phyloP scores from a whole-genome alignment of 2,113 vertebrate genomes.

The Chloropsis hardwickii region DNA sequence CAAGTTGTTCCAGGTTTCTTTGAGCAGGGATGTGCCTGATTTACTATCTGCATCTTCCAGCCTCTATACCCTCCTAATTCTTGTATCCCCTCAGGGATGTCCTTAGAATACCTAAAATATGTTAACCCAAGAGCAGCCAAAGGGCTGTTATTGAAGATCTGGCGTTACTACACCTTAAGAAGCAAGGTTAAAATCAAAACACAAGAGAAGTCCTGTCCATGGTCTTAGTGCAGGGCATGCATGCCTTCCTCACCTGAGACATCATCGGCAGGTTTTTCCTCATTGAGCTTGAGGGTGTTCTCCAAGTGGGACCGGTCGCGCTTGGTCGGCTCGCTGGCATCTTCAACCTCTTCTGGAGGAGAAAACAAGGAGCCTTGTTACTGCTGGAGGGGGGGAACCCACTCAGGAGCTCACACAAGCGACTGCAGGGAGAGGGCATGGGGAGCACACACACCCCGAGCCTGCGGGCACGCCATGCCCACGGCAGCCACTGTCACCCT shows the following conservation, averaged over 20 bases:
- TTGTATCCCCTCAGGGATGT: accelerated
- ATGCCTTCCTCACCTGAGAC: conserved; percentile 79
- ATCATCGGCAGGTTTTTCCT: conserved; percentile 87
- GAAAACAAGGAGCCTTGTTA: background rate
- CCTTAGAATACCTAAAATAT: background rate
- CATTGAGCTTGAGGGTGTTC: conserved; percentile 86
- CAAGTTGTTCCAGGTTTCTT: background rate
- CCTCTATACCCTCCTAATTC: background rate
- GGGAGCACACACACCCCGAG: background rate
- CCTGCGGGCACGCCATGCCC: accelerated
- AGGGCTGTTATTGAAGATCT: background rate
- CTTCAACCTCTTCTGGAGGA: conserved; percentile 81
- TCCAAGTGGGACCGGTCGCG: conserved; percentile 94
- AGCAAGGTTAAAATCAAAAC: background rate
- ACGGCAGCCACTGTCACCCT: background rate
- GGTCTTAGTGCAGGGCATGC: background rate
- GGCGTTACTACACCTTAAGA: background rate
- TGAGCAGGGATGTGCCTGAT: background rate
- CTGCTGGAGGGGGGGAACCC: background rate
- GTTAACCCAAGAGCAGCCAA: background rate
- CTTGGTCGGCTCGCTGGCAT: conserved; percentile 70
- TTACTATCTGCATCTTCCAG: background rate
- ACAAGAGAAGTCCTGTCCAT: background rate
- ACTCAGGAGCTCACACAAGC: background rate
- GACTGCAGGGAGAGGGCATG: background rate